Base-by-base conservation (phyloP, 1,140 invertebrate genomes). In the Papilio dardanus region DNA sequence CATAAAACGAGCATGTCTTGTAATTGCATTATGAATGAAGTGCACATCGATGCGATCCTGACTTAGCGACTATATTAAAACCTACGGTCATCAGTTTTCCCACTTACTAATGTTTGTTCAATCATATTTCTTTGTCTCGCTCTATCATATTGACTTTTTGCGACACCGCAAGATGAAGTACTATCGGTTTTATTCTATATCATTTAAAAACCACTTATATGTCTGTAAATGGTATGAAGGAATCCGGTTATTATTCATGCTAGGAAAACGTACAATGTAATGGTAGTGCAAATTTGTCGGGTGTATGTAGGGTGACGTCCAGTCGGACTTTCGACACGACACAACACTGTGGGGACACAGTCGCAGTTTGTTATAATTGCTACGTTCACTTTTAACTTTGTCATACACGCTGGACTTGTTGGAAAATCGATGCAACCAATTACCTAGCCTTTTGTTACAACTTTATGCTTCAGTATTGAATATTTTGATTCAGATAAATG, bases 201-300 rank as follows among this genome's bases (percentile, higher is more conserved):
- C 30, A 30, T 35, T 40, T 58, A 2, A 30, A 12, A 50, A 30
- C 0, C 14, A 58, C 66, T 42, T 28, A 28, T 28, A 31, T 67
- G 33, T 24, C 30, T 46, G 8, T 37, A 74, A 58, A 50, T 40
- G 37, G 37, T 46, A 50, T 71, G 40, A 19, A 50, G 66, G 71
- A 67, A 74, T 74, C 65, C 50, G 37, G 71, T 58, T 65, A 65
- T 68, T 67, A 73, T 67, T 73, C 50, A 73, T 40, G 40, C 37
- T 65, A 16, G 66, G 71, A 68, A 50, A 74, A 67, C n/a, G 46
- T 66, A 46, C 31, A 76, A 71, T 74, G 74, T 46, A 74, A 75
- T 75, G 73, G 54, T 74, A 80, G 54, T 54, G 74, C 75, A 75
- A 80, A 81, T 83, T 79, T 62, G 76, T 82, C 78, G 79, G 78